These are phyloP conservation scores for Pygmarrhopalites habei DNA, from an alignment of 1,140 invertebrate species.

Conservation along the genomic window DNA sequence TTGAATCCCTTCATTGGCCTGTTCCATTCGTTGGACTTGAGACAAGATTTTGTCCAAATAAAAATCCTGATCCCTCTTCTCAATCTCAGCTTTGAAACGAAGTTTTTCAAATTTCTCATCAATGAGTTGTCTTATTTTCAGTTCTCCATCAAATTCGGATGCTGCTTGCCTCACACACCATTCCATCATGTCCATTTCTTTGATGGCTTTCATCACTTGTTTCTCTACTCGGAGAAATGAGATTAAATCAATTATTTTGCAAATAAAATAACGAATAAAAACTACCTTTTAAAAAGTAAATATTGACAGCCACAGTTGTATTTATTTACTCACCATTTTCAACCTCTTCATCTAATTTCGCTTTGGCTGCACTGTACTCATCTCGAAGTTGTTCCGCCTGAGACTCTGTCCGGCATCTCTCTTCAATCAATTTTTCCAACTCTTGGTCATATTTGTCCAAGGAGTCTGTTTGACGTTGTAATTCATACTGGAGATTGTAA, in stretches of 20 bases:
- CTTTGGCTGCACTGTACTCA: constrained; percentile 43
- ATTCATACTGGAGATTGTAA: constrained; percentile 49
- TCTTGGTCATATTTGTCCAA: constrained; percentile 48
- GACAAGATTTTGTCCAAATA: constrained; percentile 34
- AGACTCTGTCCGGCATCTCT: constrained; percentile 42
- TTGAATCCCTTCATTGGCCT: constrained; percentile 34
- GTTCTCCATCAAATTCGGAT: constrained; percentile 49
- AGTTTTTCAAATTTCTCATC: constrained; percentile 41
- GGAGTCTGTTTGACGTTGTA: constrained; percentile 47
- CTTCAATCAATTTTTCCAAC: constrained; percentile 44
- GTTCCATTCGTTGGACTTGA: constrained; percentile 36
- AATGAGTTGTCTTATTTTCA: constrained; percentile 47
- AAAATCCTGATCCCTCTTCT: constrained; percentile 36
- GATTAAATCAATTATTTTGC: constrained; percentile 9
- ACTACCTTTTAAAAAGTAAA: too few relatives aligned
- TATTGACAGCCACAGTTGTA: too few relatives aligned
- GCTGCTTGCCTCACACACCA: constrained; percentile 45
- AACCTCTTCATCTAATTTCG: constrained; percentile 43
- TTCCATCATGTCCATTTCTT: constrained; percentile 32
- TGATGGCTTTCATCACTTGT: constrained; percentile 13
- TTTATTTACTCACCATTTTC: constrained; percentile 29
- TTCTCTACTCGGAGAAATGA: constrained; percentile 19
- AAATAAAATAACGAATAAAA: too few relatives aligned
- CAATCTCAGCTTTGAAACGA: constrained; percentile 21
- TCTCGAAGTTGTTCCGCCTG: constrained; percentile 42